Percentiles rank a stretch among this genome's conserved stretches.
Conservation (phyloP, 2,797 vertebrate species). For the Scarus forsteni region DNA sequence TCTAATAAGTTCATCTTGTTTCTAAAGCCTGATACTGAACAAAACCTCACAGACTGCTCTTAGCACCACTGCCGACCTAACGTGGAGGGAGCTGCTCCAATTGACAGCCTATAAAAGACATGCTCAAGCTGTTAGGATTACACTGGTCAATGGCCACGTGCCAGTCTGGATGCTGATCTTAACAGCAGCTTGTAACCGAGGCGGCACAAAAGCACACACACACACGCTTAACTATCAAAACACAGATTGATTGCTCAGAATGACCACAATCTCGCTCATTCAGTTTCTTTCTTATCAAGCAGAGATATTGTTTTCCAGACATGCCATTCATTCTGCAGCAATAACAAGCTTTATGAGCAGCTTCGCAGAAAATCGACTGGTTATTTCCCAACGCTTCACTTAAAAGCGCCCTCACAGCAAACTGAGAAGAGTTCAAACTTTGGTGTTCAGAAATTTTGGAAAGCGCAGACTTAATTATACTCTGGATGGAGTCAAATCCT, state of each 20-base stretch:
- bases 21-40: neutral
- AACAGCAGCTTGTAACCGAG: constrained; percentile 38
- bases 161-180: constrained; percentile 36
- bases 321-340: neutral
- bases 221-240: constrained; percentile 6
- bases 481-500: too few species aligned
- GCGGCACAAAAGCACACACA: neutral
- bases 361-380: neutral
- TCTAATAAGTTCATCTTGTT: neutral
- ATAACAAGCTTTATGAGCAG: neutral
- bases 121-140: constrained; percentile 39
- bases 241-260: constrained; percentile 27
- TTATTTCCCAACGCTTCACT: neutral
- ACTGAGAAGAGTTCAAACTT: too few species aligned
- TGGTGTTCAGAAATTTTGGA: too few species aligned
- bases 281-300: constrained; percentile 2
- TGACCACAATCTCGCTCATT: constrained; percentile 15
- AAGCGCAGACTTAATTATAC: too few species aligned
- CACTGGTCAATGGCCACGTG: constrained; percentile 21
- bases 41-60: neutral
- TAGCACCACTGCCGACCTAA: constrained; percentile 24
- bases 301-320: constrained; percentile 4
- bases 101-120: constrained; percentile 8
- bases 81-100: constrained; percentile 1
- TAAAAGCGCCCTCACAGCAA: neutral